Percentiles rank a stretch among this genome's conserved stretches.
Conservation (phyloP, 2,888 invertebrate genomes). For the Epicampocera succincta region DNA sequence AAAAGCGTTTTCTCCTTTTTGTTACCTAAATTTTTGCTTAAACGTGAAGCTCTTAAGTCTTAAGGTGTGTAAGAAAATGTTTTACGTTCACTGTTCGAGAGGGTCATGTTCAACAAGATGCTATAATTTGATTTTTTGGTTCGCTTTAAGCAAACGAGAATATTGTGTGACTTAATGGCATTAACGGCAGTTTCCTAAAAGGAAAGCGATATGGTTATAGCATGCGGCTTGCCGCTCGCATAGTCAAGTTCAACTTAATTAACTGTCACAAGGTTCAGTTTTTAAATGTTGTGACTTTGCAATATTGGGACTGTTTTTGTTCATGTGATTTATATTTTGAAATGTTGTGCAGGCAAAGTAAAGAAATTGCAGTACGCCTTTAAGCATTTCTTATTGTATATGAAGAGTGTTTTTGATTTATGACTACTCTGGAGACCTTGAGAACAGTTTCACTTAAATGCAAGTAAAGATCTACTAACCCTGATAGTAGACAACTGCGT, state of each 20-base stretch:
- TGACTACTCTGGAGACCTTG: neutral
- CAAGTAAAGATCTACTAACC: no score
- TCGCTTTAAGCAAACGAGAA: constrained; percentile 12
- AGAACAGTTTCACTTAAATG: no score
- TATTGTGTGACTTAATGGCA: constrained; percentile 57
- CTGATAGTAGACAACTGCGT: no score
- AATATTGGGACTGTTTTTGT: constrained; percentile 5
- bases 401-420: neutral
- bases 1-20: constrained; percentile 1
- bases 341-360: neutral
- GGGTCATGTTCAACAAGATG: constrained; percentile 60
- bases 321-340: constrained; percentile 1
- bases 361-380: constrained; percentile 9
- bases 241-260: constrained; percentile 65
- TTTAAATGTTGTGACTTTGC: neutral
- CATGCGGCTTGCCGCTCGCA: constrained; percentile 19
- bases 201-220: constrained; percentile 20
- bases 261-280: constrained; percentile 55
- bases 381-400: neutral
- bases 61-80: neutral
- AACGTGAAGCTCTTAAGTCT: constrained; percentile 2
- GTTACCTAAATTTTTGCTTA: neutral
- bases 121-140: constrained; percentile 14
- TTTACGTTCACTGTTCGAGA: constrained; percentile 11
- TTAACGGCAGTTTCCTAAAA: constrained; percentile 32